Conservation (phyloP, 2,888 invertebrate genomes). For the Tetanocera ferruginea region DNA sequence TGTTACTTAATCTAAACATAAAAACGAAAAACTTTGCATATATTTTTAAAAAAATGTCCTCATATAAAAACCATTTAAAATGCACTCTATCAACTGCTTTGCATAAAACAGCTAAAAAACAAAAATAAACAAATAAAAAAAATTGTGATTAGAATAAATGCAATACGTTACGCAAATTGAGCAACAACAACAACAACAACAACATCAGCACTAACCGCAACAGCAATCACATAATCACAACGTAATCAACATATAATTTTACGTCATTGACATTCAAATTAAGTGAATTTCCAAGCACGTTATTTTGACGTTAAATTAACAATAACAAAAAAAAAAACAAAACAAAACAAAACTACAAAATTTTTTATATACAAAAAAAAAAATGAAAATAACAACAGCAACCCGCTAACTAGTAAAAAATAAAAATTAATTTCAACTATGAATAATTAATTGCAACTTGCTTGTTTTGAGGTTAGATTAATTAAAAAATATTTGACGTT, state of each 20-base stretch:
- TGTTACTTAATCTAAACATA: no score
- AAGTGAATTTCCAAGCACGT: neutral
- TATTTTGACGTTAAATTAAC: constrained; percentile 5
- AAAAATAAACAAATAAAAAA: neutral
- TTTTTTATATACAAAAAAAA: neutral
- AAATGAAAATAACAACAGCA: neutral
- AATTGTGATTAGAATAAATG: constrained; percentile 25
- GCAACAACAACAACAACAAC: constrained; percentile 28
- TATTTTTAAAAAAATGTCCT: no score
- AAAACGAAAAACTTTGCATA: no score
- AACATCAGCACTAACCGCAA: constrained; percentile 11
- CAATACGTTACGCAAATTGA: constrained; percentile 45
- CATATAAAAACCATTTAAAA: no score
- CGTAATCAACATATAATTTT: constrained; percentile 3
- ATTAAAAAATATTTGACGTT: no score
- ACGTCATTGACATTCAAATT: constrained; percentile 33
- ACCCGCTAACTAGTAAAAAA: neutral
- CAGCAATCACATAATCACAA: constrained; percentile 1
- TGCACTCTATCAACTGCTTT: no score
- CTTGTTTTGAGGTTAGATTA: constrained; percentile 17
- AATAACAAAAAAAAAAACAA: constrained; percentile 7
- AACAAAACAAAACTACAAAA: no score
- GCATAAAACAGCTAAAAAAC: neutral
- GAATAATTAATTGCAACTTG: neutral
- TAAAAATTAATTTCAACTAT: neutral